Base-by-base conservation (phyloP, 2,888 invertebrate species). In the Corbicula japonica region DNA sequence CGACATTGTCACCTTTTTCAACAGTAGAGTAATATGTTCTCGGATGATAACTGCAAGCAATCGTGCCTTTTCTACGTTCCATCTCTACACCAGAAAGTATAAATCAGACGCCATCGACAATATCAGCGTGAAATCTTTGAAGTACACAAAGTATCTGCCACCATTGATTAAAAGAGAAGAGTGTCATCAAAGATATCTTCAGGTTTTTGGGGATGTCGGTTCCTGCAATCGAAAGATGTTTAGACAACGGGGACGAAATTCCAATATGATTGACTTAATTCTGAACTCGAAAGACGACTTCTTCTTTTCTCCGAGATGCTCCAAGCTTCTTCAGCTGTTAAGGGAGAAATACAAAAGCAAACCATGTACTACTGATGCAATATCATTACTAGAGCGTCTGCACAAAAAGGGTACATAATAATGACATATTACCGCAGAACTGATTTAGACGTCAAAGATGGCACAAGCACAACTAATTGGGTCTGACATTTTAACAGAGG, bases 231-330 rank as follows among this genome's bases (percentile, higher is more conserved):
- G 26, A 41, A 68, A 28, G 28, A 35, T 68, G 38, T 56, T 56
- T 26, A 32, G 28, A 15, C 56, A 56, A 26, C 68, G 68, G 0
- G 68, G 68, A 28, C 21, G 68, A 41, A 68, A 68, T 56, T n/a
- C 54, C n/a, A 68, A 54, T 28, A 21, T 68, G 18, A 15, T 68
- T 30, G 68, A 68, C 23, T 48, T 68, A 21, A 68, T 68, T 30
- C 41, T 68, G 34, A 68, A 68, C 54, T 68, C 68, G 2, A 68
- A 56, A 23, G 68, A 68, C 4, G 44, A 41, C 18, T 68, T 68
- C 41, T 68, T 68, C 28, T 15, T 23, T 0, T 54, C 68, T 0
- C 2, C 32, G 1, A 54, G 41, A 18, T 68, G 56, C 30, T 12
- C 30, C 6, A 26, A 41, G 2, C 28, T 68, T 26, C 10, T 56